A percentile compares a stretch with the other conserved stretches of the same genome.
These are phyloP conservation scores for Brachyptera risi DNA, from an alignment of 2,888 invertebrate species.

Conservation along the genomic window DNA sequence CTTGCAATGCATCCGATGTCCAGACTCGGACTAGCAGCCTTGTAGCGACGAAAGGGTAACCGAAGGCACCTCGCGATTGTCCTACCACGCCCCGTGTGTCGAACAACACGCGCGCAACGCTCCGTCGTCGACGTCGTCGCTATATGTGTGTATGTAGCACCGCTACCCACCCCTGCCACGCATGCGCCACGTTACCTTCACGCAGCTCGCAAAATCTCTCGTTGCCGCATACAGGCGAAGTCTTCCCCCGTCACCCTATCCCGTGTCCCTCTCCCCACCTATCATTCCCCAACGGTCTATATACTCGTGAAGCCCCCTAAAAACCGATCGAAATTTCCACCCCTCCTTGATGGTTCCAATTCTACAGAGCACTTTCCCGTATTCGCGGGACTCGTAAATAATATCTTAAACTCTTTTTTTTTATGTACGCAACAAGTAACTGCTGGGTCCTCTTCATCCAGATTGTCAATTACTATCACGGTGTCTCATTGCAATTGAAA, in stretches of 20 bases:
- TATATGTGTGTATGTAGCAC: no score
- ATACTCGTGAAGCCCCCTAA: neutral
- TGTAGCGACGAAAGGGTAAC: neutral
- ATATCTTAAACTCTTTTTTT: neutral
- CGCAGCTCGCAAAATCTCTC: no score
- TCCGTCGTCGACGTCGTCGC: neutral
- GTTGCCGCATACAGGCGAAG: no score
- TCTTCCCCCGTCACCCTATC: neutral
- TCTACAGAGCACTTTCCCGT: slow-evolving; percentile 7
- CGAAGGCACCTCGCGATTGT: neutral
- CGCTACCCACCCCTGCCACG: no score
- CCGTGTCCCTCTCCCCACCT: neutral
- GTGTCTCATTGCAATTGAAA: no score
- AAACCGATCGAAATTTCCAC: slow-evolving; percentile 18
- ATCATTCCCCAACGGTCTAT: neutral
- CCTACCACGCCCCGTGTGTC: slow-evolving; percentile 13
- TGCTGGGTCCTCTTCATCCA: no score
- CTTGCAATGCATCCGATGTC: no score
- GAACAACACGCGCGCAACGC: neutral
- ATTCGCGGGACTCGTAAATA: neutral
- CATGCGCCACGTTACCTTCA: no score
- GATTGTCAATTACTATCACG: no score
- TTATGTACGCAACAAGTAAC: no score
- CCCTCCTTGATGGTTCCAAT: slow-evolving; percentile 11
- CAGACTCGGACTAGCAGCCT: neutral